These are phyloP conservation scores for Parapristionchus giblindavisi DNA, from an alignment of 2,888 invertebrate genomes.

Conservation along the genomic window DNA sequence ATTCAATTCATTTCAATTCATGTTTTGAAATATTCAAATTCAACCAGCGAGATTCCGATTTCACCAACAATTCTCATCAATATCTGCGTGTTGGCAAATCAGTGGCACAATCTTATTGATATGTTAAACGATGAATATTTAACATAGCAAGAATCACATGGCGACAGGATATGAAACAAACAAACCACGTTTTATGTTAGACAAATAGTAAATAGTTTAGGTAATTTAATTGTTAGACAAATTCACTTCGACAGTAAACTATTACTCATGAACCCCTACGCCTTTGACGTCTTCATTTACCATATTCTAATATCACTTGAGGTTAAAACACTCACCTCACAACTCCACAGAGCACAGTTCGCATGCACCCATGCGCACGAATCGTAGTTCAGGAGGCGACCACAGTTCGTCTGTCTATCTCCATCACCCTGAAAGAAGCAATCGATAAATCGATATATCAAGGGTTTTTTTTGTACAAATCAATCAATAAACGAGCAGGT, in stretches of 20 bases:
- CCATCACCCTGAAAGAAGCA: slow-evolving; percentile 57
- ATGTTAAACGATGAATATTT: too few species aligned
- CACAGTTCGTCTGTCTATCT: slow-evolving; percentile 56
- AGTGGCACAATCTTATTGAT: too few species aligned
- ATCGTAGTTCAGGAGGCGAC: slow-evolving; percentile 88
- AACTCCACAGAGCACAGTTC: slow-evolving; percentile 98
- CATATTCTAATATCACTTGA: slow-evolving; percentile 1
- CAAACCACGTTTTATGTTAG: too few species aligned
- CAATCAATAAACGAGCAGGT: background rate
- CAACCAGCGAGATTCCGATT: background rate
- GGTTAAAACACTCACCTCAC: too few species aligned
- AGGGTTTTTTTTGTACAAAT: background rate
- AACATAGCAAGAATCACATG: too few species aligned
- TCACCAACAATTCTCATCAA: background rate
- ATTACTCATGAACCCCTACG: background rate
- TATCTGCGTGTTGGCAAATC: too few species aligned
- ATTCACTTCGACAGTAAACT: background rate
- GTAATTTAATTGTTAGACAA: too few species aligned
- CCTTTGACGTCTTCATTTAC: background rate
- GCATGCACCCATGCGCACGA: slow-evolving; percentile 92
- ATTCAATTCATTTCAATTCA: background rate
- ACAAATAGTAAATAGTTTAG: too few species aligned
- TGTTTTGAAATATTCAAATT: too few species aligned
- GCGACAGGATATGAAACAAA: too few species aligned
- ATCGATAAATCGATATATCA: background rate